Conservation (phyloP, 2,888 invertebrate species). For the Hirtodrosophila cameraria region DNA sequence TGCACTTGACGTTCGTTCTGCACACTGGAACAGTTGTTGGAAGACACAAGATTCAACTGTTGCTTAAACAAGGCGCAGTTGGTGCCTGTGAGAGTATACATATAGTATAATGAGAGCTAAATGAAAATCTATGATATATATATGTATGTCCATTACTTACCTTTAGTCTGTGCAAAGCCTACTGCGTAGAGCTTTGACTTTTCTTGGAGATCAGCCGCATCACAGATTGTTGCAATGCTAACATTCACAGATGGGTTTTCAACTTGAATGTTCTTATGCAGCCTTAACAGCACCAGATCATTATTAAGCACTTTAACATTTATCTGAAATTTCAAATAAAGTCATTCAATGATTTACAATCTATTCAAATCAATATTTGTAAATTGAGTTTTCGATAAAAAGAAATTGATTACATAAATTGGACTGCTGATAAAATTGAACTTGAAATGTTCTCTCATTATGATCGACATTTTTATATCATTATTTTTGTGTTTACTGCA, state of each 20-base stretch:
- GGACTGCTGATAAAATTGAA: too few relatives aligned
- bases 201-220: not conserved
- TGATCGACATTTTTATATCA: too few relatives aligned
- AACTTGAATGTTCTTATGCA: not conserved
- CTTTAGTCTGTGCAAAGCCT: slow-evolving; percentile 13
- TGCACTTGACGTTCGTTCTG: not conserved
- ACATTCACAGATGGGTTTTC: fast-evolving
- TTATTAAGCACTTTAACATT: fast-evolving
- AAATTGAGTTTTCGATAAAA: too few relatives aligned
- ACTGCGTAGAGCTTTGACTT: slow-evolving; percentile 1
- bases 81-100: not conserved
- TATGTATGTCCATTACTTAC: not conserved
- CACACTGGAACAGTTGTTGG: not conserved
- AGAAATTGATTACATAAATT: too few relatives aligned
- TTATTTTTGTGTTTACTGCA: too few relatives aligned
- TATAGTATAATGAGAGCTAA: too few relatives aligned
- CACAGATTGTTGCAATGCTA: not conserved
- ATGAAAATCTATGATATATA: too few relatives aligned
- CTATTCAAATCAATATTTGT: too few relatives aligned
- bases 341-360: too few relatives aligned
- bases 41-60: not conserved
- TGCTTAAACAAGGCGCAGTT: slow-evolving; percentile 15
- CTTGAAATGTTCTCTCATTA: too few relatives aligned
- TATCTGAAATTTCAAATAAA: too few relatives aligned
- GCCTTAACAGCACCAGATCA: slow-evolving; percentile 1